These are phyloP conservation scores for Sphenopsis melanotis DNA, from an alignment of 2,797 vertebrate species.

Conservation along the genomic window DNA sequence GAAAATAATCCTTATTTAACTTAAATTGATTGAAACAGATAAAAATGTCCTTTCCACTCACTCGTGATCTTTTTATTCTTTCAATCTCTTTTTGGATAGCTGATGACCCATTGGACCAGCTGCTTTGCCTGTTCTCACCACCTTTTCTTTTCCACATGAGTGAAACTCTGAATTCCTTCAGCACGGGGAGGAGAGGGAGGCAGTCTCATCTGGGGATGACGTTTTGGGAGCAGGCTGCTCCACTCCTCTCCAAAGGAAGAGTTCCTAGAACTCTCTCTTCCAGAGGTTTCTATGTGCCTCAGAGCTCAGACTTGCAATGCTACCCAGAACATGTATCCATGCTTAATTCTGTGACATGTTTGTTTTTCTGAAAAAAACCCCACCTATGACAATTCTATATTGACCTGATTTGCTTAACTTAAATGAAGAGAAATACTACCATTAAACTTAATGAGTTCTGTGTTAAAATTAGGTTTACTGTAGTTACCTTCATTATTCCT, in stretches of 20 bases:
- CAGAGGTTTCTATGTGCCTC: background rate
- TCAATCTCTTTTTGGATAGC: background rate
- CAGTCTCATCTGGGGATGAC: background rate
- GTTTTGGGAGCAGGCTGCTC: background rate
- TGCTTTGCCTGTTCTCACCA: background rate
- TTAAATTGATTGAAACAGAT: background rate
- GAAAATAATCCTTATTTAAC: background rate
- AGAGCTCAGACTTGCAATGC: background rate
- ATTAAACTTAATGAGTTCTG: background rate
- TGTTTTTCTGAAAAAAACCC: background rate
- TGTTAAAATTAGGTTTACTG: background rate
- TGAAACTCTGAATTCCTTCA: background rate
- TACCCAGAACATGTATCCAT: fast-evolving
- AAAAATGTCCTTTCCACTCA: background rate
- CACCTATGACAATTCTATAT: background rate
- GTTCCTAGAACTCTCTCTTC: background rate
- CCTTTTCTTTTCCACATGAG: background rate
- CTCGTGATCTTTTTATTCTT: background rate
- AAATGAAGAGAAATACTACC: background rate
- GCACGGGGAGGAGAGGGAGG: background rate
- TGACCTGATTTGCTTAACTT: background rate
- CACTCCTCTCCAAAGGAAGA: background rate
- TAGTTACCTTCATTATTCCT: background rate
- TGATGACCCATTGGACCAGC: background rate
- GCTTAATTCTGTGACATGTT: background rate